phyloP scores from a whole-genome alignment of 2,888 invertebrate species.

The Malthinus flaveolus region DNA sequence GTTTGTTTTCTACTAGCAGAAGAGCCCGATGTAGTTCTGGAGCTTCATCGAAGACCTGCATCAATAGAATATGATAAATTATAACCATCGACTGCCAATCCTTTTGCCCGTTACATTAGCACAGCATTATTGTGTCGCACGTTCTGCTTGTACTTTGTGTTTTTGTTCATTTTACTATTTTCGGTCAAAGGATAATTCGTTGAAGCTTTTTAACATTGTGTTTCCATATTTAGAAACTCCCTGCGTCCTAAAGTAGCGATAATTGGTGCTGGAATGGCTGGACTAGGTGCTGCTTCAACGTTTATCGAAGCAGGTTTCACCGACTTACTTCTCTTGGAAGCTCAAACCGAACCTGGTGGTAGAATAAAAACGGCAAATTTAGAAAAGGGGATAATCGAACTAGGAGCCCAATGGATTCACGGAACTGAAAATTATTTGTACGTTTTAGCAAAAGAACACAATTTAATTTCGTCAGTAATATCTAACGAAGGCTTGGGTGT shows the following conservation, averaged over 20 bases:
- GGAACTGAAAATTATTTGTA: slow-evolving; percentile 60
- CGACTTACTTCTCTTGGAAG: slow-evolving; percentile 61
- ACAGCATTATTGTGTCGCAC: no score
- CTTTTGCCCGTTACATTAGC: no score
- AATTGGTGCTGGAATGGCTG: slow-evolving; percentile 65
- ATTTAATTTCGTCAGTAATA: slow-evolving; percentile 55
- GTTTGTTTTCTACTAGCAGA: no score
- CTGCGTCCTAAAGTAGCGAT: slow-evolving; percentile 52
- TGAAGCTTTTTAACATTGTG: no score
- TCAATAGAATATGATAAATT: no score
- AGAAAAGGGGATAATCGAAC: slow-evolving; percentile 56
- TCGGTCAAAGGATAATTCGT: no score
- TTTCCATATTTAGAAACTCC: neutral
- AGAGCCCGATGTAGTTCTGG: no score
- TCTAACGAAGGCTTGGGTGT: slow-evolving; percentile 63
- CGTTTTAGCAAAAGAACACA: slow-evolving; percentile 53
- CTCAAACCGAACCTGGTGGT: slow-evolving; percentile 59
- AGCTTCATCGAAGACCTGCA: no score
- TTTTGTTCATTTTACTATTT: no score
- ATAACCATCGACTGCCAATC: no score
- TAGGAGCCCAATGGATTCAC: slow-evolving; percentile 69
- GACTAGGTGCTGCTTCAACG: slow-evolving; percentile 61
- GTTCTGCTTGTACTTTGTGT: no score
- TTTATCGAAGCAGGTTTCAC: slow-evolving; percentile 54
- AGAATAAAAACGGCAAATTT: slow-evolving; percentile 56